A percentile compares a stretch with the other conserved stretches of the same genome.
Evolutionary conservation across 2,113 vertebrate genomes (phyloP).

Genomic region (Marmota monax): DNA sequence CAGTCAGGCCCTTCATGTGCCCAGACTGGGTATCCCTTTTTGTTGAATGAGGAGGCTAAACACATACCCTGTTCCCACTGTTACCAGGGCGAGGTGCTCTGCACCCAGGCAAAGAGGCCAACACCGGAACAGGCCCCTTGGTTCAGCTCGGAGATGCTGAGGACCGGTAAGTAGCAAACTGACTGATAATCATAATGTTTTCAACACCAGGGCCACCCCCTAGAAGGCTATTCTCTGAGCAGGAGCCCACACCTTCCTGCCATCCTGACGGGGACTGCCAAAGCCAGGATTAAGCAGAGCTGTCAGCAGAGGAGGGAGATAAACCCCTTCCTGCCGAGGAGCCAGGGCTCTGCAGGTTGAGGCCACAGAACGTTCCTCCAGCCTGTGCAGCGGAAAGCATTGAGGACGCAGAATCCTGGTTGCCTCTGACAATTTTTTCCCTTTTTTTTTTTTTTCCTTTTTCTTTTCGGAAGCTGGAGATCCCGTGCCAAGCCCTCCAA

Average conservation of each 20-base stretch:
- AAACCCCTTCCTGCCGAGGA: not conserved
- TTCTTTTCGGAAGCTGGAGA: slow-evolving; percentile 79
- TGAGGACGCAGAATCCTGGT: not conserved
- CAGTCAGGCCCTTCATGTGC: not conserved
- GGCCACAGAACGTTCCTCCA: not conserved
- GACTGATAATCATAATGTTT: not conserved
- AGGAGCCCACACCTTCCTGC: not conserved
- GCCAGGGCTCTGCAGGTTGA: not conserved
- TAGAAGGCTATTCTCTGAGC: not conserved
- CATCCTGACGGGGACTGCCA: not conserved
- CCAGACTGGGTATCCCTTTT: not conserved
- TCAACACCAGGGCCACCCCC: not conserved
- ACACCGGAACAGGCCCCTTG: not conserved
- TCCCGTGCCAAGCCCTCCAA: slow-evolving; percentile 87
- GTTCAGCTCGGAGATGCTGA: not conserved
- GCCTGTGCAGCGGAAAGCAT: not conserved
- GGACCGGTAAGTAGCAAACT: not conserved
- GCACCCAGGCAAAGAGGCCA: not conserved
- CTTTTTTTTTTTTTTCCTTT: not conserved
- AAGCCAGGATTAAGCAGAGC: not conserved
- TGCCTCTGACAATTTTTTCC: slow-evolving; percentile 26
- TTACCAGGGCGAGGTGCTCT: not conserved
- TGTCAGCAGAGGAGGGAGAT: not conserved
- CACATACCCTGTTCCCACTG: no score
- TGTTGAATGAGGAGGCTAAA: not conserved